Base-by-base conservation (phyloP, 2,113 vertebrate genomes). In the Paramisgurnus dabryanus region DNA sequence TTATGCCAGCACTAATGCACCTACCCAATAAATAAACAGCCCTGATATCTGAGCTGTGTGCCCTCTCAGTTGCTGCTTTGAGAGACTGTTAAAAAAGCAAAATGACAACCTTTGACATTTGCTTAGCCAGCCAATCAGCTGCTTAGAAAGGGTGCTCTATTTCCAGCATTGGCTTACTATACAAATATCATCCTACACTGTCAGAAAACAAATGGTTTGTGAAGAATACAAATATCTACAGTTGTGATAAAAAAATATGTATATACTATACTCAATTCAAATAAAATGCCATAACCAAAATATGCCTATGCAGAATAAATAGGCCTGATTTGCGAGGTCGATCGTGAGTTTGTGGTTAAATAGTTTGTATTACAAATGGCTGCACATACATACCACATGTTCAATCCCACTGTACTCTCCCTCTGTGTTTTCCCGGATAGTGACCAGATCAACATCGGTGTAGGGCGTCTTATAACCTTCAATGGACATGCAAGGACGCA, bases 391-490 rank as follows among this genome's bases (percentile, higher is more conserved):
- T 87, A 98, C 96, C 94, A 95, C 87, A 0, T 98, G 97, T 86
- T 98, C 97, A 47, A 98, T 98, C 2, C 97, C 97, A 43, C 97
- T 98, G 90, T 98, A 98, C 86, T 98, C 94, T 69, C 92, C 92
- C 88, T 93, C 92, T 0, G 92, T 93, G 89, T 93, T 93, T 83
- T 93, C 92, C 4, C 96, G 93, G 76, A 98, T 98, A 63, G 96
- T 98, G 88, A 98, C 96, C 11, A 98, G 94, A 82, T 95, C 90
- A 1, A 94, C 91, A 55, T 98, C 95, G 0, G 93, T 95, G 80
- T 98, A 99, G 0, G 96, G 96, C 0, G 97, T 99, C 83, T 95
- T 97, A 88, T 96, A 98, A 60, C 97, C 96, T 83, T 98, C 97
- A 0, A 99, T 98, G 18, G 97, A 97, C n/a, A 98, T 87, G 0